Evolutionary conservation across 2,113 vertebrate genomes (phyloP).

Genomic region (Nesogale talazaci): DNA sequence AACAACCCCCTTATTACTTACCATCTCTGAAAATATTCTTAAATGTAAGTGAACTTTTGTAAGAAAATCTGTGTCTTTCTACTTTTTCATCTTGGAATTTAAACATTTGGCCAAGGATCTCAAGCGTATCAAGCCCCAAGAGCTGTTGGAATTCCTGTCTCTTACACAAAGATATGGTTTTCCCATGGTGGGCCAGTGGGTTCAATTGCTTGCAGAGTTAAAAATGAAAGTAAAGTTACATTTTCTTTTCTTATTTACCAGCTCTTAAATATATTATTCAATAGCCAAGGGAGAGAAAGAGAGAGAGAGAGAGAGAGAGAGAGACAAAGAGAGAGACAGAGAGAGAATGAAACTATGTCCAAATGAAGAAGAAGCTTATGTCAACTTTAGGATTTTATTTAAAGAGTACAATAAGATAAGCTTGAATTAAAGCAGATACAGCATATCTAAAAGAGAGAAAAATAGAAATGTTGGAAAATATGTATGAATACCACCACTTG

Average conservation of each 20-base stretch:
- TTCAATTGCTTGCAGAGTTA: neutral
- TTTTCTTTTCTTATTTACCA: neutral
- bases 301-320: too few relatives aligned
- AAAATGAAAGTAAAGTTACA: neutral
- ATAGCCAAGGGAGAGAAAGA: neutral
- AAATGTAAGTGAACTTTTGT: neutral
- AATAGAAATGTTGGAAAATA: neutral
- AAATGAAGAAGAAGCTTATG: neutral
- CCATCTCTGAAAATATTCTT: constrained; percentile 28
- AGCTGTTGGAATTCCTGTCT: neutral
- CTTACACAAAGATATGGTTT: neutral
- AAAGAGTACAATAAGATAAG: neutral
- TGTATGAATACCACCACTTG: too few relatives aligned
- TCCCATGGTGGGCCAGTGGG: too few relatives aligned
- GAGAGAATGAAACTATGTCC: neutral
- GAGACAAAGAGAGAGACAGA: too few relatives aligned
- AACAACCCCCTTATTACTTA: neutral
- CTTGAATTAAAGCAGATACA: neutral
- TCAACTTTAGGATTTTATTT: neutral
- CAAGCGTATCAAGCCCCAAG: neutral
- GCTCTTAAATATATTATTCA: neutral
- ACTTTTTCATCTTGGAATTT: neutral
- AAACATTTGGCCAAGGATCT: neutral
- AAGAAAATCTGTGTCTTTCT: neutral
- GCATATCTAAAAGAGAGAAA: neutral